phyloP scores from a whole-genome alignment of 1,140 invertebrate genomes.

The Phymorhynchus buccinoides region DNA sequence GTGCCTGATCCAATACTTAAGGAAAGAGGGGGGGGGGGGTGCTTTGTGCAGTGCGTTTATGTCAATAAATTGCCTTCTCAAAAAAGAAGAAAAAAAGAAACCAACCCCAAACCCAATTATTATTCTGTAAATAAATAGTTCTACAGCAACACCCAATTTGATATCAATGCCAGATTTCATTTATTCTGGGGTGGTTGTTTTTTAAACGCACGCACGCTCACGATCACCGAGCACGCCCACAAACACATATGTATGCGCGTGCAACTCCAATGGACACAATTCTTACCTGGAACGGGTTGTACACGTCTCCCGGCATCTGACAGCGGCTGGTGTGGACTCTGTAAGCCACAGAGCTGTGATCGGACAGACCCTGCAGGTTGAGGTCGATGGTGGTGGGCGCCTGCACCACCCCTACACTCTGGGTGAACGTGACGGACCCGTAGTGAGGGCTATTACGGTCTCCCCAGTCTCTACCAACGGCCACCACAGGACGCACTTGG shows the following conservation, averaged over 20 bases:
- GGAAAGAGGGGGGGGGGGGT: no score
- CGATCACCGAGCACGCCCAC: background rate
- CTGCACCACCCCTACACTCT: constrained; percentile 74
- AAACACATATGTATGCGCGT: background rate
- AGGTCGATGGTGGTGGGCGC: constrained; percentile 72
- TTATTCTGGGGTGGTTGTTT: no score
- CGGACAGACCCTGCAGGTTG: background rate
- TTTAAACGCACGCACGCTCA: no score
- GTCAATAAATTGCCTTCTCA: no score
- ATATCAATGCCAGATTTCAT: no score
- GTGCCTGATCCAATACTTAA: no score
- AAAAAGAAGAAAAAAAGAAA: no score
- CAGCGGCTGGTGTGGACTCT: background rate
- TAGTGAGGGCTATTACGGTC: constrained; percentile 65
- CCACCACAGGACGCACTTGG: constrained; percentile 54
- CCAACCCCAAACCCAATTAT: no score
- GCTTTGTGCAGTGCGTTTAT: no score
- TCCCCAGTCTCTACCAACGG: constrained; percentile 60
- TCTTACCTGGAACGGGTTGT: constrained; percentile 75
- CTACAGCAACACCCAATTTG: no score
- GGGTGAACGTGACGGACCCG: constrained; percentile 53
- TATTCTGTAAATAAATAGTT: no score
- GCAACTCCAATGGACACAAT: background rate
- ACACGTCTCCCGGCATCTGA: constrained; percentile 75
- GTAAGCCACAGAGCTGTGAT: background rate